A percentile compares a stretch with the other conserved stretches of the same genome.
phyloP scores from a whole-genome alignment of 2,888 invertebrate species.

The Petrolisthes manimaculis region DNA sequence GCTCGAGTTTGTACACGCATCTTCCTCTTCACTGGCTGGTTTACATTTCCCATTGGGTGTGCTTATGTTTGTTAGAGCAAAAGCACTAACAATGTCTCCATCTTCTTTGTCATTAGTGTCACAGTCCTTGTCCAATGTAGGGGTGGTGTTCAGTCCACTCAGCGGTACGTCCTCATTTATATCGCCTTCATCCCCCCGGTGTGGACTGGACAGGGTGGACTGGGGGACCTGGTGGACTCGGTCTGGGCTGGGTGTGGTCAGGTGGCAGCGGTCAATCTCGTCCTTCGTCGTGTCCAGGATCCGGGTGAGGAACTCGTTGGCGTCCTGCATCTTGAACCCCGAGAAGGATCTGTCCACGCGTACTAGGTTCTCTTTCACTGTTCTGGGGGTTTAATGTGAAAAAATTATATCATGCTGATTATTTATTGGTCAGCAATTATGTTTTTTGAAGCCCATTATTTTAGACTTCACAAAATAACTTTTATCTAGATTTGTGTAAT shows the following conservation, averaged over 20 bases:
- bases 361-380: conserved; percentile 62
- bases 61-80: neutral
- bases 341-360: conserved; percentile 64
- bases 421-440: no score
- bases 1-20: neutral
- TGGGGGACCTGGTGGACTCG: neutral
- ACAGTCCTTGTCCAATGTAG: neutral
- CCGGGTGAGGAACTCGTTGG: conserved; percentile 66
- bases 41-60: neutral
- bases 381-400: conserved; percentile 30
- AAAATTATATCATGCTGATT: no score
- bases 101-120: neutral
- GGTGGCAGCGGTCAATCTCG: conserved; percentile 57
- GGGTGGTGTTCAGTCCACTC: neutral
- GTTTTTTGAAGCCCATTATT: no score
- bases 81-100: neutral
- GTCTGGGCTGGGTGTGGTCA: conserved; percentile 44
- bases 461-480: no score
- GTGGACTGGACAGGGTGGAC: no score
- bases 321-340: conserved; percentile 66
- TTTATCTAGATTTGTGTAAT: no score
- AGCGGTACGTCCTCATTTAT: conserved; percentile 32
- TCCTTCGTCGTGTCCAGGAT: conserved; percentile 66
- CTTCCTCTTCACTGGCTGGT: neutral
- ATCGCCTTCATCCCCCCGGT: neutral